Evolutionary conservation across 2,113 vertebrate genomes (phyloP).

Genomic region (Petroica traversi): DNA sequence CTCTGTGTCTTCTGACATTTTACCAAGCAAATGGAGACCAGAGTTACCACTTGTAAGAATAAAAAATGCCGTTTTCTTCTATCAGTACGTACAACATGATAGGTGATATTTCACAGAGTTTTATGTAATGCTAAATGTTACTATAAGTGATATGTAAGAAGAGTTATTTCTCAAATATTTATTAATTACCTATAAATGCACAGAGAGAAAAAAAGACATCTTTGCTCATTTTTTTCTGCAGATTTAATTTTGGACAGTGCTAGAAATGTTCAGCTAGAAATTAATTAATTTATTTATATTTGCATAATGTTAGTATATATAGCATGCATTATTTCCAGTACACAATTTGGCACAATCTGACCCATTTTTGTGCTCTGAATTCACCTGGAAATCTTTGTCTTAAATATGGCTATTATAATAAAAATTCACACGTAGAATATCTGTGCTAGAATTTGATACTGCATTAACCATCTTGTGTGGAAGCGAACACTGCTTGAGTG

Average conservation of each 20-base stretch:
- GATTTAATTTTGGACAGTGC: not conserved
- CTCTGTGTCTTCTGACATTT: not conserved
- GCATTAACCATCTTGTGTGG: not conserved
- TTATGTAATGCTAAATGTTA: not conserved
- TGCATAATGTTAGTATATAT: not conserved
- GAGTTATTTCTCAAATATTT: not conserved
- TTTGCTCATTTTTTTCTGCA: not conserved
- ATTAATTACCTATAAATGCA: not conserved
- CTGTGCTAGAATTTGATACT: not conserved
- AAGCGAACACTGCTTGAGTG: not conserved
- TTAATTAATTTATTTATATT: not conserved
- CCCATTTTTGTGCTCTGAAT: not conserved
- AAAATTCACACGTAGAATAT: not conserved
- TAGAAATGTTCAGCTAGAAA: not conserved
- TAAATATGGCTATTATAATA: not conserved
- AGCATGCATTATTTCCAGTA: not conserved
- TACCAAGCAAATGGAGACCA: not conserved
- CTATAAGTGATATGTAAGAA: not conserved
- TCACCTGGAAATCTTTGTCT: not conserved
- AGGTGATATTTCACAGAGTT: not conserved
- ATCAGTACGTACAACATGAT: not conserved
- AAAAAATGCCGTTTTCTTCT: not conserved
- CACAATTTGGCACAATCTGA: not conserved
- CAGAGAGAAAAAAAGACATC: not conserved
- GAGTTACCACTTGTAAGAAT: fast-evolving